phyloP scores from a whole-genome alignment of 2,797 vertebrate genomes.

The Nannoperca australis region DNA sequence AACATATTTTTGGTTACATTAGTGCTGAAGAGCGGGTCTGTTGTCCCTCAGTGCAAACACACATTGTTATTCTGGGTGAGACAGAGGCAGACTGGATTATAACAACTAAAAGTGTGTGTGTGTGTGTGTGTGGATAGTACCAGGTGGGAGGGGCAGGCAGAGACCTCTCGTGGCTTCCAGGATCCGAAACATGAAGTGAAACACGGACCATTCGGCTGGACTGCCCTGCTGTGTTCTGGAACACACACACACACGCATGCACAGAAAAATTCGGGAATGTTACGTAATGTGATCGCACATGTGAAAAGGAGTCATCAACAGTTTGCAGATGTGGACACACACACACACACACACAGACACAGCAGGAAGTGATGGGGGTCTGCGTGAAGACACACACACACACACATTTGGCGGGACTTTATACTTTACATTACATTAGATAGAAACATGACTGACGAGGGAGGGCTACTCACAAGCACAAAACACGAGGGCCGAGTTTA shows the following conservation, averaged over 20 bases:
- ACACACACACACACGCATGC: constrained; percentile 31
- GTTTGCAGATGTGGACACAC: constrained; percentile 42
- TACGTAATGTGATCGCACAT: constrained; percentile 62
- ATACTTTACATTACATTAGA: neutral
- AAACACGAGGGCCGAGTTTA: constrained; percentile 81
- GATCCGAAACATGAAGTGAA: constrained; percentile 93
- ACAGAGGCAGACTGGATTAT: constrained; percentile 41
- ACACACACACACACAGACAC: neutral
- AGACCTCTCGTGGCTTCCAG: constrained; percentile 90
- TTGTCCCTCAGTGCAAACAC: constrained; percentile 29
- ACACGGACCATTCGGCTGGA: constrained; percentile 87
- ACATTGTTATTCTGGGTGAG: constrained; percentile 37
- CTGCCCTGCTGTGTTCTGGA: constrained; percentile 84
- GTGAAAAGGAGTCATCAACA: constrained; percentile 22
- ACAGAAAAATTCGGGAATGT: constrained; percentile 22
- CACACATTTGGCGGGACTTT: constrained; percentile 22
- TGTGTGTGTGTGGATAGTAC: constrained; percentile 77
- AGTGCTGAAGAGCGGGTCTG: constrained; percentile 13
- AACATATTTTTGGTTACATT: constrained; percentile 66
- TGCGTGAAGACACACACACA: constrained; percentile 39
- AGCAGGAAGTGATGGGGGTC: constrained; percentile 11
- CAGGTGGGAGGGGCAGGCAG: constrained; percentile 93
- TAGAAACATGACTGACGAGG: neutral
- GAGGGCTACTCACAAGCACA: constrained; percentile 89
- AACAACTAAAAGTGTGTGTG: constrained; percentile 27